Conservation (phyloP, 2,797 vertebrate genomes). For the Scolopax rusticola region DNA sequence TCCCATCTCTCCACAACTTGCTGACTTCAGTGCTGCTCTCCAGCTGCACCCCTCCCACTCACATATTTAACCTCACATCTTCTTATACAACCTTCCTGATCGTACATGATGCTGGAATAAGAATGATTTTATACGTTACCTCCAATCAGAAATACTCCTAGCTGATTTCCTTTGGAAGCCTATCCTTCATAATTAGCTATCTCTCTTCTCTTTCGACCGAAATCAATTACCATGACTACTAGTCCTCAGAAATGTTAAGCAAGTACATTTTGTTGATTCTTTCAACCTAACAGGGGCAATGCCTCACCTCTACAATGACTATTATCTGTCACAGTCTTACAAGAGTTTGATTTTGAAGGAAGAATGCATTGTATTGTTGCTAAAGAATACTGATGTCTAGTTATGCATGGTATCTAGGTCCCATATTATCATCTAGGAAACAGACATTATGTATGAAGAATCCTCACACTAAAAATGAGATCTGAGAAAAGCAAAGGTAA, state of each 20-base stretch:
- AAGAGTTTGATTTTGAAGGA: background rate
- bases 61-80: background rate
- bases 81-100: background rate
- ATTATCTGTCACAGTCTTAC: background rate
- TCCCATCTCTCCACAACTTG: background rate
- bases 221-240: background rate
- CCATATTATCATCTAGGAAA: background rate
- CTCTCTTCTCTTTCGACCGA: background rate
- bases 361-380: background rate
- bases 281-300: background rate
- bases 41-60: background rate
- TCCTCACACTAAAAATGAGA: background rate
- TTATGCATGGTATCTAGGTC: background rate
- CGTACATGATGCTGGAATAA: background rate
- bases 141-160: background rate
- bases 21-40: background rate
- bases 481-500: background rate
- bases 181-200: background rate
- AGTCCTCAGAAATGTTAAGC: background rate
- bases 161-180: background rate
- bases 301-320: background rate
- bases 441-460: background rate
- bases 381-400: background rate
- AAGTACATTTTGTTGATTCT: background rate
- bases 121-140: background rate